A percentile compares a stretch with the other conserved stretches of the same genome.
Conservation (phyloP, 35 echinoderm and acorn worm species). For the Heliocidaris erythrogramma region DNA sequence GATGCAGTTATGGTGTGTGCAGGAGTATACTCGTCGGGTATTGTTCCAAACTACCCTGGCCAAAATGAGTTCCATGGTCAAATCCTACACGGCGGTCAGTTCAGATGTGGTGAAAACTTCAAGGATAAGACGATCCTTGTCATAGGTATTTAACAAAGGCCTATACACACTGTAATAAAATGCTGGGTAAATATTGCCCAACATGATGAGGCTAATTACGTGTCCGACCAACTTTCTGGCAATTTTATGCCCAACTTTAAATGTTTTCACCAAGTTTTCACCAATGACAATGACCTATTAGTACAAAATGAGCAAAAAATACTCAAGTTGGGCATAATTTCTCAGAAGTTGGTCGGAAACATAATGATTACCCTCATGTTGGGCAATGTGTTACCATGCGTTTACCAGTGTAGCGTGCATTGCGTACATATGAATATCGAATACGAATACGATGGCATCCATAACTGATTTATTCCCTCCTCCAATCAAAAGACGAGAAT, state of each 20-base stretch:
- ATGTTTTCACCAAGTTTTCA: neutral
- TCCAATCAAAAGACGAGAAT: no score
- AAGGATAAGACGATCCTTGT: conserved; percentile 49
- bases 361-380: no score
- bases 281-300: neutral
- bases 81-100: conserved; percentile 42
- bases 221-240: neutral
- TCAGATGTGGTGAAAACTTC: conserved; percentile 15
- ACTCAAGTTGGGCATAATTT: neutral
- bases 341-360: neutral
- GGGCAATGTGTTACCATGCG: no score
- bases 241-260: neutral
- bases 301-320: neutral
- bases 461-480: no score
- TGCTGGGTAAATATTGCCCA: neutral
- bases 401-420: no score
- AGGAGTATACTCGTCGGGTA: neutral
- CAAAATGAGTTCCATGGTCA: conserved; percentile 7
- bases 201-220: neutral
- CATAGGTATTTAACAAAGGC: conserved; percentile 10
- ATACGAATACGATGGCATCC: no score
- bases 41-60: neutral
- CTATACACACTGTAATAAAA: no score
- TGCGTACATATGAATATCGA: no score
- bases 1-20: conserved; percentile 7